A percentile compares a stretch with the other conserved stretches of the same genome.
phyloP scores from a whole-genome alignment of 2,888 invertebrate genomes.

The Metopia argyrocephala region DNA sequence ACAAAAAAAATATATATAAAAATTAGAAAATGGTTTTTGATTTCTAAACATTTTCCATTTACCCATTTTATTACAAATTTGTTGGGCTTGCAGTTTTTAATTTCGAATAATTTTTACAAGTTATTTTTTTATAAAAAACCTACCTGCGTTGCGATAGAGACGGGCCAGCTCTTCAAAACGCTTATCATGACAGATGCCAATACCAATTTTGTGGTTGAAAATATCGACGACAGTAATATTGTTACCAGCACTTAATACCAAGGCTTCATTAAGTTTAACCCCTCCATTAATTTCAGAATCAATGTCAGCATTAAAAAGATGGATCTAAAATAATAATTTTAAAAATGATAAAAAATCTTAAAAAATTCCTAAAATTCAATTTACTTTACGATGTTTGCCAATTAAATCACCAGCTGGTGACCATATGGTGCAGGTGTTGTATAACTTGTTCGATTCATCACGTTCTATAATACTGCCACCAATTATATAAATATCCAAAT shows the following conservation, averaged over 20 bases:
- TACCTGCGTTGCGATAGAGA: slow-evolving; percentile 82
- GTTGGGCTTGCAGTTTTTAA: too few relatives aligned
- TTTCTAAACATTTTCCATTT: too few relatives aligned
- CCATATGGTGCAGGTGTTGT: slow-evolving; percentile 94
- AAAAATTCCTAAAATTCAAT: background rate
- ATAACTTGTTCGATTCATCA: slow-evolving; percentile 82
- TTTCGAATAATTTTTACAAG: too few relatives aligned
- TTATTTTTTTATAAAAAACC: too few relatives aligned
- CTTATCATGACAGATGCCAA: slow-evolving; percentile 98
- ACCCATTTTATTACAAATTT: too few relatives aligned
- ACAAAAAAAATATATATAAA: too few relatives aligned
- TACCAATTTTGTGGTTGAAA: slow-evolving; percentile 86
- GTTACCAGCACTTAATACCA: slow-evolving; percentile 87
- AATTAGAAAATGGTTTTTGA: too few relatives aligned
- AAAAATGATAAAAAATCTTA: background rate
- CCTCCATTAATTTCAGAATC: slow-evolving; percentile 84
- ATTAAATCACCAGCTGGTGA: slow-evolving; percentile 87
- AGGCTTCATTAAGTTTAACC: slow-evolving; percentile 94
- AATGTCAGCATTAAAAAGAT: slow-evolving; percentile 95
- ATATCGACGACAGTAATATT: slow-evolving; percentile 87
- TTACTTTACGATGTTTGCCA: slow-evolving; percentile 90
- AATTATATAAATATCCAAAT: slow-evolving; percentile 87
- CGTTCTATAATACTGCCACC: slow-evolving; percentile 95
- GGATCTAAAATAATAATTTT: slow-evolving; percentile 82
- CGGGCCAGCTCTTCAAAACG: slow-evolving; percentile 93